A percentile compares a stretch with the other conserved stretches of the same genome.
These are phyloP conservation scores for Chelonia mydas DNA, from an alignment of 2,797 vertebrate genomes.

Conservation along the genomic window DNA sequence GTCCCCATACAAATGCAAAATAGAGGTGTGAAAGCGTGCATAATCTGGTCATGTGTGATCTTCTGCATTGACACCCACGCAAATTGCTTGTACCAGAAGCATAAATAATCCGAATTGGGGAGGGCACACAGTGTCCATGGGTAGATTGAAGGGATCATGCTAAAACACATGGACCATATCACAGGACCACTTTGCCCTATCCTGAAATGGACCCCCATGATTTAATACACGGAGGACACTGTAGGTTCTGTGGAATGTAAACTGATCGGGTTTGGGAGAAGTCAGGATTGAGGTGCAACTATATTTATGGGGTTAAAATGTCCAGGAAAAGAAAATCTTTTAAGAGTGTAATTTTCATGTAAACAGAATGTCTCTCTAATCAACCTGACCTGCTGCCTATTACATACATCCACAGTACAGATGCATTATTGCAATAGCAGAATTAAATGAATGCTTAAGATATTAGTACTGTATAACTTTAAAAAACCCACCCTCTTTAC, in stretches of 20 bases:
- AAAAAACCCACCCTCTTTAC: slow-evolving; percentile 25
- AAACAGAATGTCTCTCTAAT: not conserved
- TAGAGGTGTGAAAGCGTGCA: not conserved
- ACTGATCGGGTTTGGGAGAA: not conserved
- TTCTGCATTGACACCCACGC: not conserved
- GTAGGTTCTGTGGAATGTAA: not conserved
- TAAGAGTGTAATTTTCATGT: not conserved
- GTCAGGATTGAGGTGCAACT: rapidly evolving
- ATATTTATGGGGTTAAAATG: not conserved
- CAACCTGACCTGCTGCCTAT: not conserved
- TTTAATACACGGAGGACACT: not conserved
- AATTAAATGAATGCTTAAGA: slow-evolving; percentile 23
- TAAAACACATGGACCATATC: not conserved
- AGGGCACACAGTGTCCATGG: not conserved
- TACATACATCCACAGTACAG: not conserved
- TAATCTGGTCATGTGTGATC: not conserved
- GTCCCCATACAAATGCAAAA: not conserved
- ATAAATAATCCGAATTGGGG: not conserved
- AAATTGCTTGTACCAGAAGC: not conserved
- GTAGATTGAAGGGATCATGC: not conserved
- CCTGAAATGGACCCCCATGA: not conserved
- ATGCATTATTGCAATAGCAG: slow-evolving; percentile 37
- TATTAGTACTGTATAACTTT: slow-evolving; percentile 20
- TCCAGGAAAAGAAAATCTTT: not conserved
- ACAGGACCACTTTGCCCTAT: not conserved